These are phyloP conservation scores for Brotula barbata DNA, from an alignment of 2,797 vertebrate genomes.

Conservation along the genomic window DNA sequence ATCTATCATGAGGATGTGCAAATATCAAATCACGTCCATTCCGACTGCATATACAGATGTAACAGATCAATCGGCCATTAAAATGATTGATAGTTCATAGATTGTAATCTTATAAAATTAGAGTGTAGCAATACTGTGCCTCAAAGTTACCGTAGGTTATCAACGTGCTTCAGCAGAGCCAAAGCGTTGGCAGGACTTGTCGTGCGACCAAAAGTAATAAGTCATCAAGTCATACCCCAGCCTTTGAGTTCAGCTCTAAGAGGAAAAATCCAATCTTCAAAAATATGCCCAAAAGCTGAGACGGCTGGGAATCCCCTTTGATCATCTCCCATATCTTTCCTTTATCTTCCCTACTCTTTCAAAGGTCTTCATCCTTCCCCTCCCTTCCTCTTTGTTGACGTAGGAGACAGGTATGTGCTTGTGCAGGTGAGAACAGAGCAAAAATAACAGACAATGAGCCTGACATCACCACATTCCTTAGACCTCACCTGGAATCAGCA, in stretches of 20 bases:
- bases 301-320: constrained; percentile 42
- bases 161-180: too few relatives aligned
- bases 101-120: too few relatives aligned
- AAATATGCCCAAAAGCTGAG: constrained; percentile 11
- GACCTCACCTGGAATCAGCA: constrained; percentile 48
- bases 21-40: too few relatives aligned
- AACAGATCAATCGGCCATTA: too few relatives aligned
- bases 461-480: constrained; percentile 75
- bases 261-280: not conserved
- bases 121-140: too few relatives aligned
- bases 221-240: not conserved
- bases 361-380: constrained; percentile 8
- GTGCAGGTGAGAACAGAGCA: constrained; percentile 59
- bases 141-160: too few relatives aligned
- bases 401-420: constrained; percentile 68
- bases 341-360: constrained; percentile 18
- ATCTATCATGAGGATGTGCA: too few relatives aligned
- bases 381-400: constrained; percentile 31
- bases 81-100: too few relatives aligned
- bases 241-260: constrained; percentile 9
- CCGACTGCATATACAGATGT: too few relatives aligned
- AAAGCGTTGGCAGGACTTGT: not conserved
- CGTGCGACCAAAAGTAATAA: not conserved
- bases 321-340: constrained; percentile 1
- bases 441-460: constrained; percentile 9